Base-by-base conservation (phyloP, 2,888 invertebrate genomes). In the Ectemnius continuus region DNA sequence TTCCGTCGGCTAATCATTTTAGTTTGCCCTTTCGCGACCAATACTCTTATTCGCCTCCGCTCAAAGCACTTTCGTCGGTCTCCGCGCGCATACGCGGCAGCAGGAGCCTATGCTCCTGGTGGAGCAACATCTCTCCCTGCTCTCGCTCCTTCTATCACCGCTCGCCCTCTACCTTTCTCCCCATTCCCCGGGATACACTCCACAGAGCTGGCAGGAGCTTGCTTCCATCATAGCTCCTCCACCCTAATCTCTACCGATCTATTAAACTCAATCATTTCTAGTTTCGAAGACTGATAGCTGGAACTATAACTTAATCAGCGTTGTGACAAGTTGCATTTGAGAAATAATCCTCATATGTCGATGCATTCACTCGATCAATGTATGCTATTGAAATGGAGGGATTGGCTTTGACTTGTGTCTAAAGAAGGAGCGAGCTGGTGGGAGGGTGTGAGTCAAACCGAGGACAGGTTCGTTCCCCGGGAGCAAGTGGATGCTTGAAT, bases 1-100 rank as follows among this genome's bases (percentile, higher is more conserved):
- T 46, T 61, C 60, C 4, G 70, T 16, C 26, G 57, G 61, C 56
- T 58, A 18, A n/a, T 61, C 46, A 26, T 69, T 61, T 28, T 36
- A 36, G 28, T 36, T 36, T 36, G 28, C 28, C n/a, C 56, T 14
- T 11, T 14, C 28, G 28, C 48, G 48, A n/a, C 67, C 61, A 63
- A 68, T 61, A 65, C 28, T 20, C 47, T 13, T 45, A 63, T 28
- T 62, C 58, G 57, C 57, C 20, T 48, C 57, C 57, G 66, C 63
- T 48, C 70, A 59, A 80, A 75, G 68, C 76, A 73, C 74, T 79
- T 81, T 73, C 76, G 70, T 74, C 73, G 68, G 68, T 68, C 70
- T 78, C 66, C 67, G 65, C 57, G 48, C 61, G 58, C 46, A 73
- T 72, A 61, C 64, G 28, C 20, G 28, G 46, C 71, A 82, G 61